Conservation (phyloP, 2,113 vertebrate genomes). For the Xiphophorus hellerii region DNA sequence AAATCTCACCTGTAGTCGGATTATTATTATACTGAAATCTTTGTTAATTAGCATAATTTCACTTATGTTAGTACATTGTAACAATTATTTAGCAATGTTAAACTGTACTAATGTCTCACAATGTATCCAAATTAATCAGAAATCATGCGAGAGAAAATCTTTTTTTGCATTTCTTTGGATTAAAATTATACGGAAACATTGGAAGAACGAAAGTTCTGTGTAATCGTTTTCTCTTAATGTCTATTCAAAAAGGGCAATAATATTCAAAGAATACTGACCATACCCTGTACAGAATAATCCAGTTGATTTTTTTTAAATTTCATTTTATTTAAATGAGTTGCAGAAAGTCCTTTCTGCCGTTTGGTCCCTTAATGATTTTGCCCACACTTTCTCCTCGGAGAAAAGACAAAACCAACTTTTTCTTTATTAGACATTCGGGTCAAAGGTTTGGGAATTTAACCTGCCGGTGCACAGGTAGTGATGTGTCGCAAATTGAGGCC, state of each 20-base stretch:
- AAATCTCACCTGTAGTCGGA: not conserved
- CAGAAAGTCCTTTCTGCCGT: not conserved
- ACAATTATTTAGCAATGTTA: not conserved
- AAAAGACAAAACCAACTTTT: not conserved
- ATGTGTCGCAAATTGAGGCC: conserved; percentile 4
- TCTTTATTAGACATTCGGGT: not conserved
- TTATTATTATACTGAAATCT: not conserved
- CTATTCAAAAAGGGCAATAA: too few species aligned
- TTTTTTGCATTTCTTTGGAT: too few species aligned
- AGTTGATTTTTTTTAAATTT: not conserved
- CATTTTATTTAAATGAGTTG: not conserved
- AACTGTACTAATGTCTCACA: not conserved
- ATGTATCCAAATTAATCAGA: not conserved
- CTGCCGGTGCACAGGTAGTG: not conserved
- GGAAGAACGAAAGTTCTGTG: too few species aligned
- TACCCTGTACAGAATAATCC: not conserved
- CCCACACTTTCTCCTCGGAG: not conserved
- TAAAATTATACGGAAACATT: too few species aligned
- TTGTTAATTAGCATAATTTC: not conserved
- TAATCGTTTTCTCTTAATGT: too few species aligned
- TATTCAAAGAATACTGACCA: too few species aligned
- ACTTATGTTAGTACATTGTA: not conserved
- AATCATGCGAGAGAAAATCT: too few species aligned
- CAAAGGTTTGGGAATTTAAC: not conserved
- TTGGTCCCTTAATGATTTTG: not conserved